phyloP scores from a whole-genome alignment of 2,113 vertebrate species.

The Rhadina sibilatrix region DNA sequence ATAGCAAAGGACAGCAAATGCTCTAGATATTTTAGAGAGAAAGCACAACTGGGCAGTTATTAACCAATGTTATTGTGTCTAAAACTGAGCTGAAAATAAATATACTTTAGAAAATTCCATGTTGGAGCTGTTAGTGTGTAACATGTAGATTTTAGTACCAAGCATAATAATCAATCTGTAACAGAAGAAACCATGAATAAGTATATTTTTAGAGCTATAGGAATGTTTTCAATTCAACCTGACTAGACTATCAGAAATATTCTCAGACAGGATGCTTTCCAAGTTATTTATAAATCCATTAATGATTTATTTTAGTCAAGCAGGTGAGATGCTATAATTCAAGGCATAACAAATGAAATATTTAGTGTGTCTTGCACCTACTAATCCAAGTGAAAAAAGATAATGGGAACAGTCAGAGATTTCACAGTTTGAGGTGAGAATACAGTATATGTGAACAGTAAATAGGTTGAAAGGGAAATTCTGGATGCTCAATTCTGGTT shows the following conservation, averaged over 20 bases:
- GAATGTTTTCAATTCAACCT: neutral
- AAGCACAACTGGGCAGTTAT: neutral
- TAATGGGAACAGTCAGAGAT: neutral
- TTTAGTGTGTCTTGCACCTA: neutral
- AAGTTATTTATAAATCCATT: constrained; percentile 4
- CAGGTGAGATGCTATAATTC: neutral
- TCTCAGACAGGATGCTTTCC: constrained; percentile 5
- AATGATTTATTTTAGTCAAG: constrained; percentile 15
- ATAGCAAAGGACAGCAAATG: neutral
- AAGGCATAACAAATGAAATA: neutral
- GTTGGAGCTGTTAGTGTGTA: neutral
- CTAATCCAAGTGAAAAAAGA: neutral
- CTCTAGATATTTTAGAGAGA: neutral
- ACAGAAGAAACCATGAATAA: neutral
- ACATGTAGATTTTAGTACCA: neutral
- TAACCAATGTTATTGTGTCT: neutral
- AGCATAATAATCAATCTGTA: neutral
- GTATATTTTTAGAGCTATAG: constrained; percentile 16
- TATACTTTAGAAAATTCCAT: neutral
- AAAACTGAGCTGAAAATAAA: constrained; percentile 1
- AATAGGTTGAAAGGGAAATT: neutral
- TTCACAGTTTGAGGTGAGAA: neutral
- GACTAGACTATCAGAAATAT: neutral
- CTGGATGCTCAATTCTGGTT: neutral
- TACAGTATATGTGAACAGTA: neutral